Evolutionary conservation across 2,113 vertebrate species (phyloP).

Genomic region (Baryphthengus martii): DNA sequence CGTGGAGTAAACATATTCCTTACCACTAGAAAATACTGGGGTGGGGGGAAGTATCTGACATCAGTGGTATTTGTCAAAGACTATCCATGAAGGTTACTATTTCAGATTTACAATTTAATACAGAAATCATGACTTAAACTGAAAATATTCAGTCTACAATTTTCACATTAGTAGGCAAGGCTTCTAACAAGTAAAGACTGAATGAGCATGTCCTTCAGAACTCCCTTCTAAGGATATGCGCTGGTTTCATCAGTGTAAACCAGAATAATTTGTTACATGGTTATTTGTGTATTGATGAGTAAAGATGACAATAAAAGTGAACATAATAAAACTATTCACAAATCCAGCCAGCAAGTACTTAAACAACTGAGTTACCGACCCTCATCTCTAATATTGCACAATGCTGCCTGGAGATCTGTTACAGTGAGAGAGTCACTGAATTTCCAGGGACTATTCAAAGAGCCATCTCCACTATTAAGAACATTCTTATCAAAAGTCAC

Average conservation of each 20-base stretch:
- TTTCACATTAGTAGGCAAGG: neutral
- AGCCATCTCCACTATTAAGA: neutral
- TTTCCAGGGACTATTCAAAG: neutral
- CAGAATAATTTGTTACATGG: neutral
- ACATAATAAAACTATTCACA: neutral
- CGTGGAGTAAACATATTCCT: neutral
- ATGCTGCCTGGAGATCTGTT: neutral
- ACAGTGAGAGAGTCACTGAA: neutral
- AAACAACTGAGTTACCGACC: neutral
- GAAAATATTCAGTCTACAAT: neutral
- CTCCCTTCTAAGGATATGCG: neutral
- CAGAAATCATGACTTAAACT: neutral
- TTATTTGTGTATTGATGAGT: neutral
- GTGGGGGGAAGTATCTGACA: neutral
- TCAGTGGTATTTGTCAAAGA: neutral
- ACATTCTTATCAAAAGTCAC: neutral
- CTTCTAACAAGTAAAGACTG: neutral
- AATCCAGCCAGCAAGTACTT: neutral
- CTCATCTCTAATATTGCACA: neutral
- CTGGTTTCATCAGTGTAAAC: neutral
- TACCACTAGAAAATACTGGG: neutral
- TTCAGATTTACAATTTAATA: constrained; percentile 11
- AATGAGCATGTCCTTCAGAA: neutral
- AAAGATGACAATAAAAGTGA: neutral
- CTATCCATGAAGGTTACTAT: neutral